Evolutionary conservation across 2,113 vertebrate species (phyloP).

Genomic region (Hippopotamus amphibius): DNA sequence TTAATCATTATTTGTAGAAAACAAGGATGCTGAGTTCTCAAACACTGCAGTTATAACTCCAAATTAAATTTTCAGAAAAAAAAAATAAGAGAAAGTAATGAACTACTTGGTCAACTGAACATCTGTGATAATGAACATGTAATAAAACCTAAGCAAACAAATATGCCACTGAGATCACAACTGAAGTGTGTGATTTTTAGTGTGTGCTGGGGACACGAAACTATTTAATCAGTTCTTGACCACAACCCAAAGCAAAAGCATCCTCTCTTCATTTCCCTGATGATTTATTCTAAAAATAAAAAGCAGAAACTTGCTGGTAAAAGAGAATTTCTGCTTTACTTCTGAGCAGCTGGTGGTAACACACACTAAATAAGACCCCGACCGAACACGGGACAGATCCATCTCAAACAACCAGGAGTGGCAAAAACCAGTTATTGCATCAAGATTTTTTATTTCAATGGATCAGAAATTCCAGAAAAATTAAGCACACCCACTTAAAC

Average conservation of each 20-base stretch:
- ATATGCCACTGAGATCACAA: conserved; percentile 34
- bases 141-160: conserved; percentile 47
- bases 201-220: conserved; percentile 18
- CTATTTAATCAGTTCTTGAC: conserved; percentile 57
- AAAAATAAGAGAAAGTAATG: not conserved
- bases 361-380: not conserved
- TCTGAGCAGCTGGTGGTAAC: conserved; percentile 72
- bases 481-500: conserved; percentile 72
- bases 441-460: conserved; percentile 65
- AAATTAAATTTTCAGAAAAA: conserved; percentile 50
- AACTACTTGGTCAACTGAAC: conserved; percentile 42
- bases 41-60: conserved; percentile 69
- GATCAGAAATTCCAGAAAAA: conserved; percentile 73
- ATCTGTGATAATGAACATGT: not conserved
- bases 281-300: conserved; percentile 72
- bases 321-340: conserved; percentile 78
- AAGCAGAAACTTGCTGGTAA: conserved; percentile 81
- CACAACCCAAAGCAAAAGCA: conserved; percentile 64
- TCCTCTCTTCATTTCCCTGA: conserved; percentile 69
- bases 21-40: conserved; percentile 75
- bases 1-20: conserved; percentile 75
- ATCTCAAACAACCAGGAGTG: conserved; percentile 67
- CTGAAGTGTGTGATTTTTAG: not conserved
- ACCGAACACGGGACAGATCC: conserved; percentile 51
- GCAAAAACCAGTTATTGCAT: conserved; percentile 85